Conservation (phyloP, 2,888 invertebrate genomes). For the Gnatocerus cornutus region DNA sequence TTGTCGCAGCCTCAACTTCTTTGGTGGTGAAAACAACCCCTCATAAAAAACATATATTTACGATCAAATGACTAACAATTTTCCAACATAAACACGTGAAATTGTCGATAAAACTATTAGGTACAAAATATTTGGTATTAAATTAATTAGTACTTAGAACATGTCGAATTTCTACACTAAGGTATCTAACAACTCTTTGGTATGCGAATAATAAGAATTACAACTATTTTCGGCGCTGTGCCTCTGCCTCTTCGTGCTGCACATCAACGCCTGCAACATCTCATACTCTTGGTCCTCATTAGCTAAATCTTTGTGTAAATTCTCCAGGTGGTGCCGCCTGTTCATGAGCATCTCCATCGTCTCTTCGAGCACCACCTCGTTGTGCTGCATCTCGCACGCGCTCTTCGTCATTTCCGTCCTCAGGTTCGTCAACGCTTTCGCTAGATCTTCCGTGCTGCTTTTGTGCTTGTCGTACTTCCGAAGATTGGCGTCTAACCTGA, state of each 20-base stretch:
- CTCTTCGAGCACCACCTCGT: conserved; percentile 69
- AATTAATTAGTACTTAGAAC: conserved; percentile 54
- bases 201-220: conserved; percentile 62
- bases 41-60: conserved; percentile 42
- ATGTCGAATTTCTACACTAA: conserved; percentile 64
- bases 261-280: conserved; percentile 69
- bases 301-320: conserved; percentile 66
- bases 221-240: conserved; percentile 53
- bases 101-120: conserved; percentile 60
- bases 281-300: conserved; percentile 69
- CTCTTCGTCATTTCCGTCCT: conserved; percentile 69
- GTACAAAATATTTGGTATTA: conserved; percentile 71
- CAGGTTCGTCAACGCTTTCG: conserved; percentile 63
- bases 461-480: conserved; percentile 70
- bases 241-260: conserved; percentile 61
- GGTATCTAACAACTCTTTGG: conserved; percentile 72
- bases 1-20: not conserved
- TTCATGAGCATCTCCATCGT: conserved; percentile 66
- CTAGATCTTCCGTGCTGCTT: conserved; percentile 62
- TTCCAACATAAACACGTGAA: conserved; percentile 40
- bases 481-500: conserved; percentile 75
- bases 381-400: conserved; percentile 70
- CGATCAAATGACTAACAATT: conserved; percentile 47
- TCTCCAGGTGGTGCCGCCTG: conserved; percentile 65
- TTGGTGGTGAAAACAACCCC: not conserved